Conservation (phyloP, 2,797 vertebrate genomes). For the Chloroceryle inda region DNA sequence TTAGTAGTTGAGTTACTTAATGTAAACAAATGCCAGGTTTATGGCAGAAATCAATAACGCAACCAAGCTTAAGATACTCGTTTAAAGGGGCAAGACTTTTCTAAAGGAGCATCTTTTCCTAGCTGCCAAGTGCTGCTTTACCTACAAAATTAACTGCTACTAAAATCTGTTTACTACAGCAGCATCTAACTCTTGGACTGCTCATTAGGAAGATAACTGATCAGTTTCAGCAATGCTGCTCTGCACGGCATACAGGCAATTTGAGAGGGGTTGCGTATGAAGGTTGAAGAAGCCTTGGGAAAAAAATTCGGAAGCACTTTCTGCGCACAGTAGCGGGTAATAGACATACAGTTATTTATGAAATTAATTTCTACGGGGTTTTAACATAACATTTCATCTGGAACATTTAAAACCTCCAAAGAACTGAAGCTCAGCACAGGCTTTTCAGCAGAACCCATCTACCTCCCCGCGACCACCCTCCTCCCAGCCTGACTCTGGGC, state of each 20-base stretch:
- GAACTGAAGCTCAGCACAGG: neutral
- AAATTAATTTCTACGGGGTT: neutral
- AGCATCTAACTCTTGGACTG: neutral
- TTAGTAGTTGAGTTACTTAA: neutral
- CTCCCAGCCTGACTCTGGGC: neutral
- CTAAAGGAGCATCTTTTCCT: neutral
- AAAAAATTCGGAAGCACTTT: neutral
- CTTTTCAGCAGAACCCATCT: neutral
- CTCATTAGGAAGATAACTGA: neutral
- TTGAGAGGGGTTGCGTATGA: fast-evolving
- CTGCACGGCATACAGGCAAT: neutral
- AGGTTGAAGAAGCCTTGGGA: neutral
- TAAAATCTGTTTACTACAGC: neutral
- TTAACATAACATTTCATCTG: neutral
- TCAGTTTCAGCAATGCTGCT: neutral
- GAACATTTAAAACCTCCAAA: neutral
- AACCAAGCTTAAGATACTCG: neutral
- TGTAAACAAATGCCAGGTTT: neutral
- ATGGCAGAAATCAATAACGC: neutral
- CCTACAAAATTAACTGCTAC: neutral
- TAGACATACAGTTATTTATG: fast-evolving
- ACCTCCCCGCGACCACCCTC: neutral
- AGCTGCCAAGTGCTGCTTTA: neutral
- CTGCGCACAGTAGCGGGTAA: neutral
- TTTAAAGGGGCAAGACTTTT: neutral